Evolutionary conservation across 1,140 invertebrate species (phyloP), one percentile per base, ranked within the genome.

Genomic region (Dinoponera quadriceps): DNA sequence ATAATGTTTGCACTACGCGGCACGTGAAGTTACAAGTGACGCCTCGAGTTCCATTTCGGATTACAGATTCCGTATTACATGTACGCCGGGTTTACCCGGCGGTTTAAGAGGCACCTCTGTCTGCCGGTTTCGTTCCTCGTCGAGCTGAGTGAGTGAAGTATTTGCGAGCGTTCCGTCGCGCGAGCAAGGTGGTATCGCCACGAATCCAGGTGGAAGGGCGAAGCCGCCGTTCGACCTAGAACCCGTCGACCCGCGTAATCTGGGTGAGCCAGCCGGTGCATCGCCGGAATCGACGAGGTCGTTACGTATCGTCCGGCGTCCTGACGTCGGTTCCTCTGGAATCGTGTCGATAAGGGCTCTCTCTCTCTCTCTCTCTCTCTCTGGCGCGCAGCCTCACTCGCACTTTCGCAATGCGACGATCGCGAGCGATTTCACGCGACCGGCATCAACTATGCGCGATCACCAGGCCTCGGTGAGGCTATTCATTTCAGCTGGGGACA

Each of bases 211-310:
- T 62, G 48, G 63, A 51, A 59, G 63, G 73, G 48, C 54, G 68
- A 38, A 73, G 29, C 59, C 25, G 57, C 51, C 29, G 48, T 66
- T 54, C 71, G 83, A 87, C 87, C 87, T 73, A 63, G 80, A 87
- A 82, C 78, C 66, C 54, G 25, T 49, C 20, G 44, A 55, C 48
- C 14, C 33, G 7, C 22, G 2, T 27, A 83, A 83, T 85, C 82
- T 54, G 20, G 84, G 14, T 54, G 57, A 69, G 54, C 68, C 83
- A 86, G 82, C 66, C 74, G 83, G 33, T 57, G 55, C 59, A 44
- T 49, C n/a, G 84, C 44, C 74, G 25, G 27, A 83, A 73, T 85
- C 88, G 78, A 78, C 73, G 75, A 68, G 62, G 33, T 57, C 60
- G 14, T 60, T 85, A 84, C 29, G 29, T 86, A 88, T 86, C 59